These are phyloP conservation scores for Lottia gigantea DNA, from an alignment of 2,888 invertebrate species.

Conservation along the genomic window DNA sequence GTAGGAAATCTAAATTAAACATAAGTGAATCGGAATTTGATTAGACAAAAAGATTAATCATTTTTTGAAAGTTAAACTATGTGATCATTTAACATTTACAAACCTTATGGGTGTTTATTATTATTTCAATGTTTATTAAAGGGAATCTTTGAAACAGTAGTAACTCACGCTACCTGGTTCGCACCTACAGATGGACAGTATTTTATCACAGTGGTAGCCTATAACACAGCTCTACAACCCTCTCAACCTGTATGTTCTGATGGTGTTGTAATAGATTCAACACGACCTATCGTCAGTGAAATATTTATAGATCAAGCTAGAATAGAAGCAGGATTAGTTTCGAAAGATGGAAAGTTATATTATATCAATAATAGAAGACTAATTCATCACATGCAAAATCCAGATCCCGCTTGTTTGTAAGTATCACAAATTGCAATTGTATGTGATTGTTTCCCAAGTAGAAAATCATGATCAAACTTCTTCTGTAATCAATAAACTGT, in stretches of 20 bases:
- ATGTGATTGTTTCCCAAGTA: no score
- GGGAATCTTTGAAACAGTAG: slow-evolving; percentile 26
- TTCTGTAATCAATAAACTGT: no score
- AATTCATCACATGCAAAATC: not conserved
- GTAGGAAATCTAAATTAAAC: no score
- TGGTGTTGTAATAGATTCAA: slow-evolving; percentile 40
- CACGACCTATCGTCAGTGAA: slow-evolving; percentile 28
- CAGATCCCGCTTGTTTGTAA: not conserved
- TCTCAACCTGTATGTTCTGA: slow-evolving; percentile 51
- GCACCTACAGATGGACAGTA: slow-evolving; percentile 38
- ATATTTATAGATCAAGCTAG: slow-evolving; percentile 33
- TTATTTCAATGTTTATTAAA: not conserved
- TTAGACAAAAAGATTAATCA: no score
- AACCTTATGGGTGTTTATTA: no score
- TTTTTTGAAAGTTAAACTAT: no score
- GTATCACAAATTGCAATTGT: not conserved
- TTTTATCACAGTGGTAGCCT: slow-evolving; percentile 47
- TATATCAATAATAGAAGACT: not conserved
- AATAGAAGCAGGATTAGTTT: slow-evolving; percentile 35
- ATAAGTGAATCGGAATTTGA: no score
- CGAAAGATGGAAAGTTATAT: not conserved
- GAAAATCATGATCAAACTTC: no score
- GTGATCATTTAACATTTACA: no score
- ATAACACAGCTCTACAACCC: slow-evolving; percentile 44
- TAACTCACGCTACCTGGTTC: slow-evolving; percentile 27